These are phyloP conservation scores for Hydrozoanthus tunicans DNA, from an alignment of 64 coral and sea anemone species.

Conservation along the genomic window DNA sequence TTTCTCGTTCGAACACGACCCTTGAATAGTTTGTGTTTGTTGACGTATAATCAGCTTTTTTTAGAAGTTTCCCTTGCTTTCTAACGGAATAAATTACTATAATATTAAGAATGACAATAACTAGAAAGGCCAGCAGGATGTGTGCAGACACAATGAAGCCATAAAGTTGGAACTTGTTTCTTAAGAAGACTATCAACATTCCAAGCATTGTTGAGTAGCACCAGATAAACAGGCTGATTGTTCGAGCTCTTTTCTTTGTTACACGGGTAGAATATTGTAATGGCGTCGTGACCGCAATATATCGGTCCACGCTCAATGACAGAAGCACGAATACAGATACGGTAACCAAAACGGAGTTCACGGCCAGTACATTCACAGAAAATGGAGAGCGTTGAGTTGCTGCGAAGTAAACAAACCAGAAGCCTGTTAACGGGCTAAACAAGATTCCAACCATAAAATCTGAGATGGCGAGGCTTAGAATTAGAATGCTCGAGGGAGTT, in stretches of 20 bases:
- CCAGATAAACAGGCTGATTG: constrained; percentile 24
- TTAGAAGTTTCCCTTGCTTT: constrained; percentile 12
- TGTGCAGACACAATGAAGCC: constrained; percentile 42
- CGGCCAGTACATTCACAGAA: constrained; percentile 31
- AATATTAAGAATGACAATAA: constrained; percentile 1
- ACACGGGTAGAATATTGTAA: constrained; percentile 18
- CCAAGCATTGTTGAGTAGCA: constrained; percentile 32
- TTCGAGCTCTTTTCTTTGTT: background rate
- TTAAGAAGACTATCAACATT: constrained; percentile 3
- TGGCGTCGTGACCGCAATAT: constrained; percentile 36
- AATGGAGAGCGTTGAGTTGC: constrained; percentile 4
- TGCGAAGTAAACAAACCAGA: constrained; percentile 49
- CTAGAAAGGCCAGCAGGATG: constrained; percentile 13
- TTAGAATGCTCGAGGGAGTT: constrained; percentile 33
- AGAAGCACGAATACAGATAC: constrained; percentile 34
- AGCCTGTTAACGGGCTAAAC: constrained; percentile 20
- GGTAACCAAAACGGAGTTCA: constrained; percentile 35
- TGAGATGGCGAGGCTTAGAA: constrained; percentile 26
- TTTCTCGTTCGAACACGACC: constrained; percentile 22
- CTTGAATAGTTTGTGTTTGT: background rate
- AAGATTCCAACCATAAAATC: constrained; percentile 35
- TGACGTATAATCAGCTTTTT: background rate
- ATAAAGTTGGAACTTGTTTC: constrained; percentile 25
- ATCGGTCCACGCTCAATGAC: constrained; percentile 22
- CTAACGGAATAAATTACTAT: constrained; percentile 14